phyloP scores from a whole-genome alignment of 2,888 invertebrate genomes.

The Idaea biselata region DNA sequence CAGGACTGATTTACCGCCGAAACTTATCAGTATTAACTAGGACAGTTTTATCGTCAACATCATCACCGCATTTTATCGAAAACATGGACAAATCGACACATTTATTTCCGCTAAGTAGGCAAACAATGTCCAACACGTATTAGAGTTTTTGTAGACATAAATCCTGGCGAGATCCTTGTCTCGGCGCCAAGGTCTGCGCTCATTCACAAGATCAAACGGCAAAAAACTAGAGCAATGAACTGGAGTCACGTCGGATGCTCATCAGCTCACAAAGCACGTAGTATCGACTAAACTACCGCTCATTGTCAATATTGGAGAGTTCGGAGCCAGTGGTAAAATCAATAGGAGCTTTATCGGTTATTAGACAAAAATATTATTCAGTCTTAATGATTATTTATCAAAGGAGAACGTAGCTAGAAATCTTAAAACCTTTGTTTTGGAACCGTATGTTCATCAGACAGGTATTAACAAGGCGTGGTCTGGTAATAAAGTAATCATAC shows the following conservation, averaged over 20 bases:
- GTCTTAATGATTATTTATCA: constrained; percentile 54
- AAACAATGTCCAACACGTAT: constrained; percentile 35
- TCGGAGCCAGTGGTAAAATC: constrained; percentile 70
- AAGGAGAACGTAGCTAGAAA: not conserved
- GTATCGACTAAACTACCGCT: constrained; percentile 76
- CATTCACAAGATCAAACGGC: constrained; percentile 73
- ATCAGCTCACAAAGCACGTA: constrained; percentile 72
- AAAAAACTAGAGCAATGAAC: constrained; percentile 79
- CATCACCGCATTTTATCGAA: constrained; percentile 35
- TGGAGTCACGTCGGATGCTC: constrained; percentile 72
- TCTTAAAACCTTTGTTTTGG: not conserved
- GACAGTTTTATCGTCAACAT: constrained; percentile 37
- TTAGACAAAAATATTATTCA: constrained; percentile 60
- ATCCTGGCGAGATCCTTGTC: constrained; percentile 62
- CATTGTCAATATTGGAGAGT: constrained; percentile 77
- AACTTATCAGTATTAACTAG: constrained; percentile 40
- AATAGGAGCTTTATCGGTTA: constrained; percentile 70
- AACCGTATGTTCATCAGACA: not conserved
- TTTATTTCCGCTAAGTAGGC: constrained; percentile 32
- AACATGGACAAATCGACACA: constrained; percentile 29
- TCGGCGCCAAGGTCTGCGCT: constrained; percentile 65
- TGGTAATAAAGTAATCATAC: not conserved
- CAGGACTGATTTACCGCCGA: constrained; percentile 46
- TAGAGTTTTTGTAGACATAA: constrained; percentile 57
- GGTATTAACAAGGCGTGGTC: too few relatives aligned